Evolutionary conservation across 2,797 vertebrate species (phyloP), one percentile per base, ranked within the genome.

Genomic region (Capromys pilorides): DNA sequence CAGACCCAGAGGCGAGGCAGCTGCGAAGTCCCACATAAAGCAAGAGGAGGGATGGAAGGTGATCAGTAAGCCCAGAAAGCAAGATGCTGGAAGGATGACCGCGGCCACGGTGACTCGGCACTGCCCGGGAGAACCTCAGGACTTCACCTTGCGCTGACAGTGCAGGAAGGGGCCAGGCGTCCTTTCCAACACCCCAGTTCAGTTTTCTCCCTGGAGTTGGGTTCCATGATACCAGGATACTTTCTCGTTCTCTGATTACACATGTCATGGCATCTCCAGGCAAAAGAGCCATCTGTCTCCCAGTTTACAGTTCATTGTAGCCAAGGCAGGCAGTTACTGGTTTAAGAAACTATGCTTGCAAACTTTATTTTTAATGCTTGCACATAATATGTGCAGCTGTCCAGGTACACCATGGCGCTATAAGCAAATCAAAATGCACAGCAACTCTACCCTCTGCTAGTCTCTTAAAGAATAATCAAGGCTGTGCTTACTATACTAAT

Each of bases 181-280:
- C 90, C 83, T 95, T 62, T 92, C 90, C 57, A 31, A 93, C 41
- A 86, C 80, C 88, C 88, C 64, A 77, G 94, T 91, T 96, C 75
- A 2, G 51, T 91, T 96, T 97, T 91, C 92, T 75, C 90, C 54
- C 4, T 64, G 93, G 94, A 94, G 59, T 82, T 90, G 89, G 54
- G 79, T 96, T 96, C 94, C 88, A 69, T 1, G 82, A 95, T 21
- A 90, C 79, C 79, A 87, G 77, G 91, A 93, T 90, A 67, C 45
- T 33, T 31, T 78, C 93, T 91, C 26, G 1, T 80, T 94, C 94
- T 96, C 96, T 93, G 81, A 79, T 95, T 94, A 95, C 95, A 96
- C 1, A 31, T 6, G 84, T 93, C 59, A 75, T 21, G 5, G 91
- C 88, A 69, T 91, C 94, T 95, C 93, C 0, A 4, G 85, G 85